Conservation (phyloP, 2,888 invertebrate species). For the Yponomeuta malinellus region DNA sequence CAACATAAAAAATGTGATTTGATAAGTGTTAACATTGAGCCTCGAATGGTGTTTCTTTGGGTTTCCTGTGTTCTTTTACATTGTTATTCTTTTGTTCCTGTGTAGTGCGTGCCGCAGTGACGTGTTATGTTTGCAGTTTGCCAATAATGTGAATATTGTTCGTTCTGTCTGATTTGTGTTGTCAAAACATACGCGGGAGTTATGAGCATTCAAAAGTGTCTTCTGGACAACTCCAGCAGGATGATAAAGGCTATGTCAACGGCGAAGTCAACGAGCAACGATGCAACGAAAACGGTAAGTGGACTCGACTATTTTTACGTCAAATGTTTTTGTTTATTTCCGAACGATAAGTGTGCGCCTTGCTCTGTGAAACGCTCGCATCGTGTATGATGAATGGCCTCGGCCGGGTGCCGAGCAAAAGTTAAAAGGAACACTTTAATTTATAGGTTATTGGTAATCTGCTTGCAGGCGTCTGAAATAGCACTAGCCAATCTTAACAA, state of each 20-base stretch:
- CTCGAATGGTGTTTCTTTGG: slow-evolving; percentile 40
- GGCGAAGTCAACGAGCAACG: slow-evolving; percentile 56
- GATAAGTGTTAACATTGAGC: slow-evolving; percentile 32
- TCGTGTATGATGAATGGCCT: slow-evolving; percentile 8
- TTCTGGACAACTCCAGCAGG: slow-evolving; percentile 71
- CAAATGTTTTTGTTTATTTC: slow-evolving; percentile 12
- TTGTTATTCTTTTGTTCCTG: slow-evolving; percentile 11
- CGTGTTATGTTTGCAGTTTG: slow-evolving; percentile 43
- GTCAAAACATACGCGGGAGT: slow-evolving; percentile 38
- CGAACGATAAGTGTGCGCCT: slow-evolving; percentile 5
- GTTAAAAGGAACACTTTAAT: slow-evolving; percentile 1
- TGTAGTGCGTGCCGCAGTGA: slow-evolving; percentile 33
- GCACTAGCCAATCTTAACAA: neutral
- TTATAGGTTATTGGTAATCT: slow-evolving; percentile 13
- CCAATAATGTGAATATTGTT: slow-evolving; percentile 58
- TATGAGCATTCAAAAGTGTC: slow-evolving; percentile 73
- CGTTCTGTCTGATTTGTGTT: slow-evolving; percentile 37
- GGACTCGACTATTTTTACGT: slow-evolving; percentile 2
- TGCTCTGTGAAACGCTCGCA: slow-evolving; percentile 3
- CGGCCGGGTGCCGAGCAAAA: slow-evolving; percentile 4
- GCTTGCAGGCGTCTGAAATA: slow-evolving; percentile 5
- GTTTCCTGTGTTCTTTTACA: neutral
- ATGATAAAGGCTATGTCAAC: slow-evolving; percentile 73
- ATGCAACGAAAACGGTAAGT: slow-evolving; percentile 41
- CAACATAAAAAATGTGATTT: slow-evolving; percentile 53